Evolutionary conservation across 2,888 invertebrate genomes (phyloP).

Genomic region (Mythimna lalbum): DNA sequence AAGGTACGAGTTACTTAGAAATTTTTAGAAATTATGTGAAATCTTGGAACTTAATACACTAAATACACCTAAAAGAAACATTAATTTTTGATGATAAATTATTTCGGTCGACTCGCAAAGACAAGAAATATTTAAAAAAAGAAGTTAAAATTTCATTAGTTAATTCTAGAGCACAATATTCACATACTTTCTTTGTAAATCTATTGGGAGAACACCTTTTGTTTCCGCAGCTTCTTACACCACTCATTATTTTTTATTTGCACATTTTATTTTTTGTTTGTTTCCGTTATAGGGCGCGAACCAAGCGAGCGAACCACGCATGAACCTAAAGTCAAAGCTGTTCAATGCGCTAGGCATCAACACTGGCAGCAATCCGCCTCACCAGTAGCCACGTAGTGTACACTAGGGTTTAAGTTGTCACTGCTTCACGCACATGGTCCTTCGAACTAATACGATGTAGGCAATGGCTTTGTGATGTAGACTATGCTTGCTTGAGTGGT

Average conservation of each 20-base stretch:
- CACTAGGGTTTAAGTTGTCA: slow-evolving; percentile 65
- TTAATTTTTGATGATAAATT: not conserved
- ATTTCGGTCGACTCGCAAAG: not conserved
- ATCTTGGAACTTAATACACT: not conserved
- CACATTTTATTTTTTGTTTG: slow-evolving; percentile 85
- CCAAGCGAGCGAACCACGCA: slow-evolving; percentile 93
- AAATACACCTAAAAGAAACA: not conserved
- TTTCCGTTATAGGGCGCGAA: slow-evolving; percentile 91
- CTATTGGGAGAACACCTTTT: slow-evolving; percentile 33
- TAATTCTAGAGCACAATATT: slow-evolving; percentile 1
- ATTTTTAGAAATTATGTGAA: slow-evolving; percentile 15
- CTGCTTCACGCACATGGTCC: slow-evolving; percentile 67
- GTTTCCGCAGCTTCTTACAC: slow-evolving; percentile 56
- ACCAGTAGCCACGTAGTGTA: slow-evolving; percentile 82
- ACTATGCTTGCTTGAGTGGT: slow-evolving; percentile 28
- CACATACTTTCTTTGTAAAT: slow-evolving; percentile 21
- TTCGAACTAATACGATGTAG: slow-evolving; percentile 31
- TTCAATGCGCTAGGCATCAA: slow-evolving; percentile 96
- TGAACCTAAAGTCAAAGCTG: slow-evolving; percentile 96
- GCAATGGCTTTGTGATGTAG: slow-evolving; percentile 39
- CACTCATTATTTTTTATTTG: slow-evolving; percentile 74
- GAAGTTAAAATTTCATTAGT: not conserved
- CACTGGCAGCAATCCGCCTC: slow-evolving; percentile 89
- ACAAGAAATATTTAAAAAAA: not conserved
- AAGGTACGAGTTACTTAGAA: slow-evolving; percentile 30